These are phyloP conservation scores for Drosophila pseudotalamancana DNA, from an alignment of 2,888 invertebrate species.

Conservation along the genomic window DNA sequence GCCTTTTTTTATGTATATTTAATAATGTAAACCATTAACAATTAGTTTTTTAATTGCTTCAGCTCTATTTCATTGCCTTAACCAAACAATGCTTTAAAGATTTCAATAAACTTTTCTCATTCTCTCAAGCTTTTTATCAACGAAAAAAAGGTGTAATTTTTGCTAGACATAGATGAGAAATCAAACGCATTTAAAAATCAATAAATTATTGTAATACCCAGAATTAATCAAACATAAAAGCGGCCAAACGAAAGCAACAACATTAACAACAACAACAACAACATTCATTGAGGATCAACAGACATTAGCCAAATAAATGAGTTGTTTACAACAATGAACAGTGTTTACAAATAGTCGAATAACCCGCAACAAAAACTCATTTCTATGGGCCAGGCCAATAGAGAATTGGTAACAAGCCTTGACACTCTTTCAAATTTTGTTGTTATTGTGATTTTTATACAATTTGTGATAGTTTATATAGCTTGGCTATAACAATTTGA, in stretches of 20 bases:
- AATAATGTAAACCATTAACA: too few species aligned
- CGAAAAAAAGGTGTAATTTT: slow-evolving; percentile 9
- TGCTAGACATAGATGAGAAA: slow-evolving; percentile 9
- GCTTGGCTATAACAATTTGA: slow-evolving; percentile 36
- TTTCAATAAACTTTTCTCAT: slow-evolving; percentile 18
- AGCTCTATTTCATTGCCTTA: neutral
- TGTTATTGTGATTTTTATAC: slow-evolving; percentile 24
- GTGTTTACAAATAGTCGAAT: slow-evolving; percentile 71
- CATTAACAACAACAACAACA: slow-evolving; percentile 5
- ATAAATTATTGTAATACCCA: slow-evolving; percentile 68
- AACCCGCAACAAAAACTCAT: slow-evolving; percentile 53
- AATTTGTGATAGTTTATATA: slow-evolving; percentile 20
- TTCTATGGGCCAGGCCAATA: slow-evolving; percentile 40
- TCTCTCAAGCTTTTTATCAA: slow-evolving; percentile 1
- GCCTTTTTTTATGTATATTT: too few species aligned
- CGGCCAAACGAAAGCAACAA: slow-evolving; percentile 9
- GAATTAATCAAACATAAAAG: slow-evolving; percentile 65
- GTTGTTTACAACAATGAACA: slow-evolving; percentile 69
- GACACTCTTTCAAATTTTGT: slow-evolving; percentile 61
- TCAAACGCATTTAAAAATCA: slow-evolving; percentile 64
- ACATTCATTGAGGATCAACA: slow-evolving; percentile 17
- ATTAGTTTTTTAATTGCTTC: too few species aligned
- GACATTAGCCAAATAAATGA: slow-evolving; percentile 53
- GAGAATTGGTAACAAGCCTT: slow-evolving; percentile 68
- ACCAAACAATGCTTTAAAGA: slow-evolving; percentile 5